A percentile compares a stretch with the other conserved stretches of the same genome.
Conservation (phyloP, 2,797 vertebrate species). For the Chelidonichthys spinosus region DNA sequence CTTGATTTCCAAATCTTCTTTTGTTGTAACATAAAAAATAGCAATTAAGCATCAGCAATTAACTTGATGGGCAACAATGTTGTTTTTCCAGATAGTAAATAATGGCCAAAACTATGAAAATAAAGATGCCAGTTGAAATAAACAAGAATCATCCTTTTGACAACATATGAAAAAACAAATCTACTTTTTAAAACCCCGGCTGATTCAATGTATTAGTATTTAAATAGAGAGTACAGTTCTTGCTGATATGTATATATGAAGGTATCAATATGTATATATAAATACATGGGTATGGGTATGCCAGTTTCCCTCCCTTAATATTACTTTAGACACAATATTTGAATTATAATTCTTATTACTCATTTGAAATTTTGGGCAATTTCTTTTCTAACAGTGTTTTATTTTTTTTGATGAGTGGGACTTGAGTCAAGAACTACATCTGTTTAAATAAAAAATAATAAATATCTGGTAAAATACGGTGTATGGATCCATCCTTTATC, state of each 20-base stretch:
- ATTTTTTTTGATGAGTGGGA: neutral
- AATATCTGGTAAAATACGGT: neutral
- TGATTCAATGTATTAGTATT: neutral
- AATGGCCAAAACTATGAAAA: neutral
- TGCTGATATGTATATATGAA: neutral
- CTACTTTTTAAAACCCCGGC: neutral
- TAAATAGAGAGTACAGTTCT: neutral
- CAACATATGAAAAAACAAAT: neutral
- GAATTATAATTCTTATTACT: neutral
- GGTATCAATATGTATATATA: neutral
- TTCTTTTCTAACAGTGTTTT: neutral
- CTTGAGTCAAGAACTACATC: neutral
- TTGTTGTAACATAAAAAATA: neutral
- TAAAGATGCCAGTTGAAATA: neutral
- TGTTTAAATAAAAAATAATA: slow-evolving; percentile 6
- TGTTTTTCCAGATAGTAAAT: neutral
- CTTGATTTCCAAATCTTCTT: neutral
- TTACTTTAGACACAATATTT: neutral
- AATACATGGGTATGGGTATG: neutral
- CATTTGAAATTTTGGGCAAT: neutral
- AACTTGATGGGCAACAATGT: neutral
- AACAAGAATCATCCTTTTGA: neutral
- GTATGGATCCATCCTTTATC: neutral
- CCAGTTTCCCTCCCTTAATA: neutral
- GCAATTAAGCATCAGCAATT: neutral